Base-by-base conservation (phyloP, 2,888 invertebrate genomes). In the Drosophila limbata region DNA sequence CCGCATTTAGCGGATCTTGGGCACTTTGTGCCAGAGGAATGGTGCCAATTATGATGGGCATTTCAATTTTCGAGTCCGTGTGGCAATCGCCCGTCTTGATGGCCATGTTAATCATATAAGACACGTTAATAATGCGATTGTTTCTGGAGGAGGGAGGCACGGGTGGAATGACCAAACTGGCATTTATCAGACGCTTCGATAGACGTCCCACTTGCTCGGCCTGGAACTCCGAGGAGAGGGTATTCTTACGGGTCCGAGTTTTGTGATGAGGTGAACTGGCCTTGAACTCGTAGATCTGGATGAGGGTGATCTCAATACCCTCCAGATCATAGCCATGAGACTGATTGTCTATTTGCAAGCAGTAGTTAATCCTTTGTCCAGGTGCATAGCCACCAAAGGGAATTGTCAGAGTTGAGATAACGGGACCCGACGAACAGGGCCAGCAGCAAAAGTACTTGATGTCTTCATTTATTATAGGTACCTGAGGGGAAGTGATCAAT, bases 331-430 rank as follows among this genome's bases (percentile, higher is more conserved):
- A 78, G 11, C 71, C 68, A 81, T 94, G 94, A 52, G 96, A 96
- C 77, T 94, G 94, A 92, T 96, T 96, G 73, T 96, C 95, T 35
- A 96, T 93, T 79, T 95, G 94, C 6, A 96, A 92, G 35, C 93
- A 93, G 13, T 96, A 92, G 0, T 95, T 94, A 67, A 96, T 94
- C 25, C 93, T 92, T 91, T 96, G 96, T 0, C 96, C 96, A 0
- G 95, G 95, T 33, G 95, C 95, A 90, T 95, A 96, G 1, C 96
- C 96, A 3, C 94, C 94, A 37, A 95, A 95, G 0, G 96, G 95
- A 4, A 96, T 40, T 5, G 69, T 83, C 0, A 90, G 56, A 1
- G 74, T 78, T 1, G 80, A 70, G 3, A 73, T 69, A 0, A 90
- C 78, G 0, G 78, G 81, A 6, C 86, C 90, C 21, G 80, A 72